These are phyloP conservation scores for Cassiopea xamachana DNA, from an alignment of 30 jellyfish, hydroid and myxozoan species.

Conservation along the genomic window DNA sequence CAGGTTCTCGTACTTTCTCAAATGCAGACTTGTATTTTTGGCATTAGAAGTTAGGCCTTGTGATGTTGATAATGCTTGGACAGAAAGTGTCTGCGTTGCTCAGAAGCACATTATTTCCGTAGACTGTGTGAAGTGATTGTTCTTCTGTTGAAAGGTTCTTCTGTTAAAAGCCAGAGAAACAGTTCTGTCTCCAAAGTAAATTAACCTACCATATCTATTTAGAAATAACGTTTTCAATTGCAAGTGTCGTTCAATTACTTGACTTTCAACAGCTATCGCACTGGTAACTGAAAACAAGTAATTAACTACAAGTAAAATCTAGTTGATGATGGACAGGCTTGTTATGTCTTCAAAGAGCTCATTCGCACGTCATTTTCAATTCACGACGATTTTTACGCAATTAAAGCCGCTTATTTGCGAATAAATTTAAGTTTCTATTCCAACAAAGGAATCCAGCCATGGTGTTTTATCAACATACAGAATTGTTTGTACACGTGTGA, in stretches of 20 bases:
- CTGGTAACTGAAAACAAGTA: neutral
- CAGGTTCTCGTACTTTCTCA: no score
- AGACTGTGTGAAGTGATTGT: no score
- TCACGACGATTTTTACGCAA: slow-evolving; percentile 5
- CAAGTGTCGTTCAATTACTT: neutral
- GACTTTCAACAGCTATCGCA: neutral
- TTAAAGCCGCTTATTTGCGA: slow-evolving; percentile 21
- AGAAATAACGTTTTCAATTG: neutral
- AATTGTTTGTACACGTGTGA: slow-evolving; percentile 70
- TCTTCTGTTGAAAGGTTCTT: no score
- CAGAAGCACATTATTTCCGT: no score
- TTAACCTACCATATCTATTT: no score
- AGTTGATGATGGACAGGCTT: slow-evolving; percentile 3
- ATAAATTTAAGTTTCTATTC: slow-evolving; percentile 14
- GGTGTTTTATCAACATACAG: slow-evolving; percentile 46
- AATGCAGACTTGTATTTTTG: no score
- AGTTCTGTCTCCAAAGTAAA: no score
- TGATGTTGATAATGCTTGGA: no score
- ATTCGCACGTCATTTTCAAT: slow-evolving; percentile 16
- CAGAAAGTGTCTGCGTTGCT: no score
- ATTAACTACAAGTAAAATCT: neutral
- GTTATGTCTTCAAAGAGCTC: slow-evolving; percentile 20
- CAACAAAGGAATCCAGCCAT: slow-evolving; percentile 50
- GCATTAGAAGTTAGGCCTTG: no score
- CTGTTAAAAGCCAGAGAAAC: no score